Percentiles rank a stretch among this genome's conserved stretches.
Conservation (phyloP, 2,113 vertebrate species). For the Pseudopodoces humilis region DNA sequence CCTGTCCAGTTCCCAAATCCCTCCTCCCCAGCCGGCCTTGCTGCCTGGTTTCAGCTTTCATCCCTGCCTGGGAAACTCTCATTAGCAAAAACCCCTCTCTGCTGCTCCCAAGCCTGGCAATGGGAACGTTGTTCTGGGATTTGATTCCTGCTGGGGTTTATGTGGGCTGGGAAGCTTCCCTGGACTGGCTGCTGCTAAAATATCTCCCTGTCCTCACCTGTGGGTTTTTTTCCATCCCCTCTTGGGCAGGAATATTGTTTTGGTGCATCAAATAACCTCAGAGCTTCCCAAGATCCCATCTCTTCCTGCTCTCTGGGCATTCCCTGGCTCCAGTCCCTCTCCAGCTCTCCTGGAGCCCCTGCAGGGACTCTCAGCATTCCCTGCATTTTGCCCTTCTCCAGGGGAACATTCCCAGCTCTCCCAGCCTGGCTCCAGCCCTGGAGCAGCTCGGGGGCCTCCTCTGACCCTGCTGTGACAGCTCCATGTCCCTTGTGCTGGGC, state of each 20-base stretch:
- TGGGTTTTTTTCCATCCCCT: not conserved
- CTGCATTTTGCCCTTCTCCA: not conserved
- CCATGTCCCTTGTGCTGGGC: not conserved
- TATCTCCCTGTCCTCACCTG: not conserved
- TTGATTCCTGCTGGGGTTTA: not conserved
- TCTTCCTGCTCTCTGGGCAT: not conserved
- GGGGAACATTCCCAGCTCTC: not conserved
- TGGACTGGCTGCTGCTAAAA: not conserved
- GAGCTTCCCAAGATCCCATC: not conserved
- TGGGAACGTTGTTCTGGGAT: not conserved
- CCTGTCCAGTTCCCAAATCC: not conserved
- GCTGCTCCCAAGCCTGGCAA: fast-evolving
- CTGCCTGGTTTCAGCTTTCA: not conserved
- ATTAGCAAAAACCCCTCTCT: not conserved
- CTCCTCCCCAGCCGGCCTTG: not conserved
- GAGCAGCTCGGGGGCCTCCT: fast-evolving
- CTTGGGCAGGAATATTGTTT: not conserved
- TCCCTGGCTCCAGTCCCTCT: not conserved
- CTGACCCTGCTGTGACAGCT: fast-evolving
- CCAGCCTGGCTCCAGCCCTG: not conserved
- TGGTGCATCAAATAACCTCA: not conserved
- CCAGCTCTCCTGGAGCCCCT: not conserved
- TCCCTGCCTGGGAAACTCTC: not conserved
- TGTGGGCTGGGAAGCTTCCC: not conserved
- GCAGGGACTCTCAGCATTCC: fast-evolving